Evolutionary conservation across 2,888 invertebrate genomes (phyloP), one percentile per base, ranked within the genome.

Genomic region (Trilocha varians): DNA sequence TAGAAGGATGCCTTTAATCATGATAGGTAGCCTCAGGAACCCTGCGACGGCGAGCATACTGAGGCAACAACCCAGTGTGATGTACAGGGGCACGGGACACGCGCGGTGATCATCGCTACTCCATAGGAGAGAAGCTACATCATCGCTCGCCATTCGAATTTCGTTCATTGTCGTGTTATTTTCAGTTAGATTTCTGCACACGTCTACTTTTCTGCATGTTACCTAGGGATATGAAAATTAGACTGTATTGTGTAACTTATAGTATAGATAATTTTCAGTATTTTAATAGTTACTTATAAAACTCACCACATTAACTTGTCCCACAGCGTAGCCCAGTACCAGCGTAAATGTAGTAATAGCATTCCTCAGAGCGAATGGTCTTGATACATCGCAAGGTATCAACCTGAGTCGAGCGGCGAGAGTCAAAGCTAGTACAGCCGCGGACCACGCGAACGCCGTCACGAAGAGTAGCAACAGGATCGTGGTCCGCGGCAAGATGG

Each of bases 301-400:
- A 90, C 94, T 90, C 86, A 96, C 96, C 87, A 96, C 94, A 88
- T 97, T 97, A 47, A 96, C 94, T 86, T 96, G 96, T 39, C 95
- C 94, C 49, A 96, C 94, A 38, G 95, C 92, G 71, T 96, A 96
- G 32, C 96, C 91, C 44, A 96, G 87, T 8, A 96, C 90, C 45
- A 96, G 92, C 2, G 96, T 95, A 58, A 96, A 94, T 13, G 95
- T 91, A 3, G 95, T 95, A 16, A 96, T 93, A 40, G 95, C 94
- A 57, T 96, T 88, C 47, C 96, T 88, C 34, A 96, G 78, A 0
- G 93, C 90, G 53, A 95, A 94, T 43, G 94, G 94, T 57, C 93
- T 90, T 2, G 94, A 92, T 38, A 96, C 91, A 66, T 96, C 96
- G 89, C 95, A 96, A 9, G 91, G 88, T 49, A 96, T 93, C 80